Base-by-base conservation (phyloP, 2,113 vertebrate species). In the Pollachius pollachius region DNA sequence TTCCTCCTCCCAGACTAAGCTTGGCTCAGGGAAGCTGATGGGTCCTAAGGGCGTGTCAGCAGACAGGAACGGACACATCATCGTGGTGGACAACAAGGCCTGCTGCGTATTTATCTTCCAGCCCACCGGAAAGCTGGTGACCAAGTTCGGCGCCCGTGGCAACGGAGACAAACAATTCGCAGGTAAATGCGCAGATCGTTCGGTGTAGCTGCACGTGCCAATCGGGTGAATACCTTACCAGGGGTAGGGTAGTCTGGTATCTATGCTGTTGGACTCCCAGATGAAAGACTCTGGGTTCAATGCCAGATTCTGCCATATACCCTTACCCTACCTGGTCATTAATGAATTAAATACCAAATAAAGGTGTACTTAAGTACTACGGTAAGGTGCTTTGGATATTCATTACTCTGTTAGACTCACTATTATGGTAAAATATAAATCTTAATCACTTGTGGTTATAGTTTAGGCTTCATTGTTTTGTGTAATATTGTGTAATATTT, bases 161-260 rank as follows among this genome's bases (percentile, higher is more conserved):
- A 99, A 98, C 5, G 95, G 97, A 65, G 97, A 99, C 93, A 94
- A 90, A 87, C 96, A 99, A 92, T 98, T 99, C 94, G 97, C 97
- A 98, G 97, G 97, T 99, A 96, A 86, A 89, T 84, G 92, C 41
- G 8, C 41, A 76, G 89, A 91, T 93, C 92, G 89, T 94, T 89
- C 75, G 72, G 83, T 81, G 85, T 59, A 76, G 77, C 41, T 68
- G 72, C 15, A 11, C 15, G 77, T 85, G 84, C 82, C 30, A 34
- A 5, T 34, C 6, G 30, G 30, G 2, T 4, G 30, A 34, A 7
- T 4, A 34, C 30, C 30, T 4, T 34, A 34, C 30, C 30, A 34
- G 30, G 30, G 30, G 30, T 34, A 34, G 30, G 6, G 4, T 5
- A 34, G 30, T 34, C 30, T 34, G 30, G 30, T 6, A 34, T 34